Evolutionary conservation across 2,113 vertebrate genomes (phyloP).

Genomic region (Coracopsis vasa): DNA sequence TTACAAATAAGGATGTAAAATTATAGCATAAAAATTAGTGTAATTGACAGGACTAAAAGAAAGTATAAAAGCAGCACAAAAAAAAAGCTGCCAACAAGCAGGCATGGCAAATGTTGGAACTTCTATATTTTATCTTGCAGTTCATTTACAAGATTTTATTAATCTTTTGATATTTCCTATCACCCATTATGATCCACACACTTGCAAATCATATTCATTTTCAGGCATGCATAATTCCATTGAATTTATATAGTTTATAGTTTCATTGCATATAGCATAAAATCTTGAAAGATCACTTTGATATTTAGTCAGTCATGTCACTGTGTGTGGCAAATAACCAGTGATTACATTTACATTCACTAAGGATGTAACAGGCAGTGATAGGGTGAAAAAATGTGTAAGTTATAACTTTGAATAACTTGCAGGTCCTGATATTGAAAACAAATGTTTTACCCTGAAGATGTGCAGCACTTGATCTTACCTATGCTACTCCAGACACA

Average conservation of each 20-base stretch:
- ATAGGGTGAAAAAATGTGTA: not conserved
- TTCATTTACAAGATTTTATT: not conserved
- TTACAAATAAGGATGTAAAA: not conserved
- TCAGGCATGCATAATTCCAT: not conserved
- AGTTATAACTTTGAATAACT: not conserved
- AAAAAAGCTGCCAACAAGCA: not conserved
- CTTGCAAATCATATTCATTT: not conserved
- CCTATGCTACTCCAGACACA: not conserved
- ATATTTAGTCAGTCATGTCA: not conserved
- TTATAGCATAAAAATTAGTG: not conserved
- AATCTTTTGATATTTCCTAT: not conserved
- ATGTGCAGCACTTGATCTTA: not conserved
- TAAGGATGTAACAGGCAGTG: not conserved
- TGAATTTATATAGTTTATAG: not conserved
- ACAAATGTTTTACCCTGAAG: not conserved
- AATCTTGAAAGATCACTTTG: not conserved
- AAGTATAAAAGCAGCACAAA: not conserved
- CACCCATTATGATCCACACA: not conserved
- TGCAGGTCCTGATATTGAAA: not conserved
- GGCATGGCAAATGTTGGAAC: not conserved
- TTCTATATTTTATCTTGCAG: not conserved
- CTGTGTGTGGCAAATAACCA: not conserved
- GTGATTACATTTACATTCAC: not conserved
- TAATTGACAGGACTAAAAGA: not conserved
- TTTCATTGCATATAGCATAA: not conserved